These are phyloP conservation scores for Formica selysi DNA, from an alignment of 1,140 invertebrate genomes.

Conservation along the genomic window DNA sequence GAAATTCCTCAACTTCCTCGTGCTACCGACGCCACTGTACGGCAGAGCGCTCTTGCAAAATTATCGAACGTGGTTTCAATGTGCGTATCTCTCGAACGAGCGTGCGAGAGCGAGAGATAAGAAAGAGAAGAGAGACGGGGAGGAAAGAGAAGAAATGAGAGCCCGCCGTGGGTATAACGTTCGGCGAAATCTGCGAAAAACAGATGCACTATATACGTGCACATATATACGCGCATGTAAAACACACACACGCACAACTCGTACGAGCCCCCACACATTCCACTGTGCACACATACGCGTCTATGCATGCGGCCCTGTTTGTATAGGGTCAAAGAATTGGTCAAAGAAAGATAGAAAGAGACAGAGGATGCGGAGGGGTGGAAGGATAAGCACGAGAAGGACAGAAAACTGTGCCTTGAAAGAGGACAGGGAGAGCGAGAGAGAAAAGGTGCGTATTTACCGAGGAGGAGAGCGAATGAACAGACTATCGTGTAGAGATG, in stretches of 20 bases:
- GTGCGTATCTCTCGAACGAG: conserved; percentile 62
- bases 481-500: conserved; percentile 20
- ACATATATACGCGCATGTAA: background rate
- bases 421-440: background rate
- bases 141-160: conserved; percentile 4
- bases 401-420: background rate
- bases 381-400: conserved; percentile 43
- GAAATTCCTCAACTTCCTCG: conserved; percentile 34
- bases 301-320: conserved; percentile 54
- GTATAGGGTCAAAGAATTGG: conserved; percentile 66
- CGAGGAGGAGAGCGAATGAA: conserved; percentile 29
- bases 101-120: conserved; percentile 53
- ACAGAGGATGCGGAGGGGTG: conserved; percentile 25
- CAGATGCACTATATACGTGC: conserved; percentile 30
- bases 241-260: background rate
- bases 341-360: conserved; percentile 4
- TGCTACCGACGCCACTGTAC: conserved; percentile 45
- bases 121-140: background rate
- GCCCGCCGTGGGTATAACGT: conserved; percentile 42
- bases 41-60: conserved; percentile 58
- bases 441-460: conserved; percentile 26
- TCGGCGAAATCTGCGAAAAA: conserved; percentile 43
- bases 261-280: conserved; percentile 33
- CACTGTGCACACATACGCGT: background rate
- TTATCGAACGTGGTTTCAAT: conserved; percentile 62